Conservation (phyloP, 2,888 invertebrate species). For the Tanypteryx hageni region DNA sequence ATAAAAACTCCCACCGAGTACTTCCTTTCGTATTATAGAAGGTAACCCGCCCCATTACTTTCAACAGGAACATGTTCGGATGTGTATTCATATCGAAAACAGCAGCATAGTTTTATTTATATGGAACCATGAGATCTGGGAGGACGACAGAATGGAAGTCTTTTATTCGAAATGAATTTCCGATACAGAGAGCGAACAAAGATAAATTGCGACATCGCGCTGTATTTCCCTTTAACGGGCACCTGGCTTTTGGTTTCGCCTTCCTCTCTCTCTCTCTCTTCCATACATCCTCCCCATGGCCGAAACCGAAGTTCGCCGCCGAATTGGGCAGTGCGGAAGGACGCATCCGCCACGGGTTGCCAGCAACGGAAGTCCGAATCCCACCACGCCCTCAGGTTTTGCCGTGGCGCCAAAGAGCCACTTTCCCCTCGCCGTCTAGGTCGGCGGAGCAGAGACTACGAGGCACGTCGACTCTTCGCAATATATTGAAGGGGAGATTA, state of each 20-base stretch:
- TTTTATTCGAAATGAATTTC: not conserved
- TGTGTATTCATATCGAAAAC: too few relatives aligned
- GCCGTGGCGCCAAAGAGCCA: not conserved
- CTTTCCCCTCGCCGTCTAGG: too few relatives aligned
- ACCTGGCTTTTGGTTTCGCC: not conserved
- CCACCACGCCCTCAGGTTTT: constrained; percentile 13
- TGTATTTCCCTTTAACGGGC: not conserved
- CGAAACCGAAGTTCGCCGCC: not conserved
- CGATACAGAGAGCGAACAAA: not conserved
- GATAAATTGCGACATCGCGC: not conserved
- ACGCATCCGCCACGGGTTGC: not conserved
- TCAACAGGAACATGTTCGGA: too few relatives aligned
- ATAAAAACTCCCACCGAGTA: too few relatives aligned
- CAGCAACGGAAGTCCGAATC: constrained; percentile 6
- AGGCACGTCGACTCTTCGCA: too few relatives aligned
- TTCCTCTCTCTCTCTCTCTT: not conserved
- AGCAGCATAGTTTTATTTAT: too few relatives aligned
- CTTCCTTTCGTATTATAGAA: too few relatives aligned
- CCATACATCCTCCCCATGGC: too few relatives aligned
- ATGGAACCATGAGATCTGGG: not conserved
- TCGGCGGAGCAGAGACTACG: too few relatives aligned
- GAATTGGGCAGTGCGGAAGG: not conserved
- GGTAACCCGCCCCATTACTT: too few relatives aligned
- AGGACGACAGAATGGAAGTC: not conserved
- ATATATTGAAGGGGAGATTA: too few relatives aligned